These are phyloP conservation scores for Drepana falcataria DNA, from an alignment of 2,888 invertebrate genomes.

Conservation along the genomic window DNA sequence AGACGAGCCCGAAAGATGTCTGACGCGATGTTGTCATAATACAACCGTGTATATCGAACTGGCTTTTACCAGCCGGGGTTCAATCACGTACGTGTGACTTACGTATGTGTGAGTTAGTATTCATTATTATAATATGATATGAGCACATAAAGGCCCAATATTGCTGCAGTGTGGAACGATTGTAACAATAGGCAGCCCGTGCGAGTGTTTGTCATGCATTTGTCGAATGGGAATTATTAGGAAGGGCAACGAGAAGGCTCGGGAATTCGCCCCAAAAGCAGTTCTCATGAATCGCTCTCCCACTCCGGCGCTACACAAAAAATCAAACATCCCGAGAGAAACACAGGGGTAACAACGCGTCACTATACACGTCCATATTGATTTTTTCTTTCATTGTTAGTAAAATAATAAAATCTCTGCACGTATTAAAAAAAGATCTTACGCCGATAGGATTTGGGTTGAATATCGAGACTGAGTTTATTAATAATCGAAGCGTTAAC, in stretches of 20 bases:
- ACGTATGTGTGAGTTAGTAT: conserved; percentile 34
- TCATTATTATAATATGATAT: conserved; percentile 57
- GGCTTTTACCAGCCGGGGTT: conserved; percentile 14
- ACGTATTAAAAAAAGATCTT: conserved; percentile 66
- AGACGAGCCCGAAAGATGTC: conserved; percentile 4
- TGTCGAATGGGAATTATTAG: conserved; percentile 77
- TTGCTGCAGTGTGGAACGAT: conserved; percentile 64
- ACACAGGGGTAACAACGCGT: conserved; percentile 78
- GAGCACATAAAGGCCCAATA: conserved; percentile 55
- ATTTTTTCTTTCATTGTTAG: conserved; percentile 76
- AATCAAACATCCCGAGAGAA: conserved; percentile 78
- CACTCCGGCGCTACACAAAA: conserved; percentile 74
- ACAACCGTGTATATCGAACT: conserved; percentile 4
- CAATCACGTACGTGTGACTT: conserved; percentile 6
- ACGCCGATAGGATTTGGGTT: conserved; percentile 65
- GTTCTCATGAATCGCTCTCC: conserved; percentile 77
- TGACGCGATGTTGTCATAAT: conserved; percentile 5
- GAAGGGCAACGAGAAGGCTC: conserved; percentile 76
- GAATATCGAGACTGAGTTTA: conserved; percentile 70
- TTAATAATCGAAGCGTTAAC: conserved; percentile 77
- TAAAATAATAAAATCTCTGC: conserved; percentile 70
- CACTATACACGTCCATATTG: conserved; percentile 71
- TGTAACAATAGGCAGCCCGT: conserved; percentile 70
- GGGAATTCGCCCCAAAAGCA: conserved; percentile 79
- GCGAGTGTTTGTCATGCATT: conserved; percentile 77